These are phyloP conservation scores for Dreissena rostriformis DNA, from an alignment of 1,140 invertebrate species.

Conservation along the genomic window DNA sequence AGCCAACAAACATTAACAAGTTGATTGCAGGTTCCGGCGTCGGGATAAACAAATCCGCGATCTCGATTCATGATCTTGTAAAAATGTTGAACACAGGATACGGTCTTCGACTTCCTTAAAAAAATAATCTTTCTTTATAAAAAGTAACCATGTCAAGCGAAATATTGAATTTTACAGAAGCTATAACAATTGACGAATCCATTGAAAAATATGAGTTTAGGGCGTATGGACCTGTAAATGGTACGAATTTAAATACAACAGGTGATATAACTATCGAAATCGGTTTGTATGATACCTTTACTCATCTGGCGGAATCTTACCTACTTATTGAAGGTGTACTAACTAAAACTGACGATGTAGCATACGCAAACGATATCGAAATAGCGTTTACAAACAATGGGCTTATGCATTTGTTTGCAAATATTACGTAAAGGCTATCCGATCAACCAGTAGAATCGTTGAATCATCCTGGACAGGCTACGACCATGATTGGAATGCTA, in stretches of 20 bases:
- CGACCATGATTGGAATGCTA: constrained; percentile 1
- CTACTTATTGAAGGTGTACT: background rate
- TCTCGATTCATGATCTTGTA: constrained; percentile 10
- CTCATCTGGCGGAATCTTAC: background rate
- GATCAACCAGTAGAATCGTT: background rate
- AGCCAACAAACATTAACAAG: background rate
- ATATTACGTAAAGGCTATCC: background rate
- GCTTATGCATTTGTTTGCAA: constrained; percentile 2
- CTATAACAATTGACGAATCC: background rate
- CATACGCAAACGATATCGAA: background rate
- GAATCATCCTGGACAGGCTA: background rate
- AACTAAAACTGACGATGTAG: background rate
- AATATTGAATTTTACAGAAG: constrained; percentile 7
- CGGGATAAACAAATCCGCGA: background rate
- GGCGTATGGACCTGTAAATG: constrained; percentile 9
- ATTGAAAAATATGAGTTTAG: background rate
- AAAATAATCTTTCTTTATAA: background rate
- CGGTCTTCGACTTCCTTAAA: background rate
- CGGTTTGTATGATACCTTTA: background rate
- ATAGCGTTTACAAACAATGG: constrained; percentile 9
- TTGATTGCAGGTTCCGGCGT: background rate
- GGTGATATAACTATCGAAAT: background rate
- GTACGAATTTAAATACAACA: background rate
- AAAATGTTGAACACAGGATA: background rate
- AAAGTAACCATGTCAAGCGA: background rate